Percentiles rank a stretch among this genome's conserved stretches.
These are phyloP conservation scores for Notothenia coriiceps DNA, from an alignment of 2,113 vertebrate genomes.

Conservation along the genomic window DNA sequence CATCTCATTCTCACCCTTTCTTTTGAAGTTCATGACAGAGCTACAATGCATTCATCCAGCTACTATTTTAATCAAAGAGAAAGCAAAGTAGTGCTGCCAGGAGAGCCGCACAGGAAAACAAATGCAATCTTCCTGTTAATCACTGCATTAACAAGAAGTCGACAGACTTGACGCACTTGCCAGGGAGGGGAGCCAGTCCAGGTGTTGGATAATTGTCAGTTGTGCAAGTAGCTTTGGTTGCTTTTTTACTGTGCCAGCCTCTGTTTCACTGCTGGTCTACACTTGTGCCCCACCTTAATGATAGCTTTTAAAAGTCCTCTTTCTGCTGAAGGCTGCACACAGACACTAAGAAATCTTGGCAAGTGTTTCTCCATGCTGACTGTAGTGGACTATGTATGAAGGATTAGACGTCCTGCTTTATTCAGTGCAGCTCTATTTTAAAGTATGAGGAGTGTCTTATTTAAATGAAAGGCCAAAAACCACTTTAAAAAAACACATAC, in stretches of 20 bases:
- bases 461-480: constrained; percentile 16
- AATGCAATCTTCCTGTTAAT: constrained; percentile 76
- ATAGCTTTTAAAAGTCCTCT: constrained; percentile 60
- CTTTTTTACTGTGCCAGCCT: constrained; percentile 53
- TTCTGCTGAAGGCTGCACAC: constrained; percentile 33
- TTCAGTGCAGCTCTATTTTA: constrained; percentile 31
- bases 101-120: constrained; percentile 69
- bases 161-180: constrained; percentile 65
- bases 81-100: constrained; percentile 67
- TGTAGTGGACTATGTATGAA: constrained; percentile 32
- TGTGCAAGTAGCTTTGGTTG: constrained; percentile 56
- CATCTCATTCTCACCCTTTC: constrained; percentile 30
- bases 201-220: constrained; percentile 76
- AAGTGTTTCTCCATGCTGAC: constrained; percentile 28
- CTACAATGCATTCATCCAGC: constrained; percentile 55
- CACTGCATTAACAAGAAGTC: constrained; percentile 74
- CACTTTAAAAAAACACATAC: constrained; percentile 13
- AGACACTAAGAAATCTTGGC: constrained; percentile 57
- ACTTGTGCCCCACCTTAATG: constrained; percentile 60
- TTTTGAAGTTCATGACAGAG: constrained; percentile 64
- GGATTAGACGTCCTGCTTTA: constrained; percentile 6
- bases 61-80: constrained; percentile 75
- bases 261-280: constrained; percentile 63
- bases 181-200: constrained; percentile 64
- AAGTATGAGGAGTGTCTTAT: not conserved